Conservation (phyloP, 2,797 vertebrate species). For the Octomys mimax region DNA sequence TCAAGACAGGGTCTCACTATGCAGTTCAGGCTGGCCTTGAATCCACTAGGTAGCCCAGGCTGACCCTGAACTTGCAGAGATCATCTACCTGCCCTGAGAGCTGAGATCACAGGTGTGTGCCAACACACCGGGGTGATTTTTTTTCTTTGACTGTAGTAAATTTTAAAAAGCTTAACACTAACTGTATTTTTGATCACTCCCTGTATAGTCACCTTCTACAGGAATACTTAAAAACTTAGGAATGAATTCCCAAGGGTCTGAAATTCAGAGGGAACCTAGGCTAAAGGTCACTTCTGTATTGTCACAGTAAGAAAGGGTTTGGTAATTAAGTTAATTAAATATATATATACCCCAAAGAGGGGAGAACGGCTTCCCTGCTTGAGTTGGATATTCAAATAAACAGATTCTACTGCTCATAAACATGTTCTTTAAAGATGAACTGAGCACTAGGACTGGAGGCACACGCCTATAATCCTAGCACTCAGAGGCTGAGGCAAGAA, state of each 20-base stretch:
- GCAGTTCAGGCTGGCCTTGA: too few relatives aligned
- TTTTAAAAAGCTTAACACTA: neutral
- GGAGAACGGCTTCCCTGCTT: neutral
- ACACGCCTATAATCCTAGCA: neutral
- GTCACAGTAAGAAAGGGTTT: neutral
- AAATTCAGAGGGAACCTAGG: neutral
- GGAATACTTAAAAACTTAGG: neutral
- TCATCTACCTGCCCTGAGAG: too few relatives aligned
- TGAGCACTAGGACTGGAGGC: neutral
- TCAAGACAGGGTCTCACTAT: too few relatives aligned
- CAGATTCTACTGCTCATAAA: slow-evolving; percentile 49
- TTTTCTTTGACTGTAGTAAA: neutral
- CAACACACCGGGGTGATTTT: neutral
- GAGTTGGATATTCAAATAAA: neutral
- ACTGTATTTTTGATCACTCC: neutral
- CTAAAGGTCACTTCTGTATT: slow-evolving; percentile 52
- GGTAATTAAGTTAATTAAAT: slow-evolving; percentile 27
- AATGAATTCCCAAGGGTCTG: slow-evolving; percentile 1
- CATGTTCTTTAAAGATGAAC: neutral
- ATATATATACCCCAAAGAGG: neutral
- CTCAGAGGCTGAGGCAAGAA: neutral
- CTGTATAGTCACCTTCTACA: neutral
- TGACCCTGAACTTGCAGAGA: too few relatives aligned
- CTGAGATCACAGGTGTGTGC: too few relatives aligned
- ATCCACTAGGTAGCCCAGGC: too few relatives aligned